Base-by-base conservation (phyloP, 2,113 vertebrate genomes). In the Carassius gibelio region DNA sequence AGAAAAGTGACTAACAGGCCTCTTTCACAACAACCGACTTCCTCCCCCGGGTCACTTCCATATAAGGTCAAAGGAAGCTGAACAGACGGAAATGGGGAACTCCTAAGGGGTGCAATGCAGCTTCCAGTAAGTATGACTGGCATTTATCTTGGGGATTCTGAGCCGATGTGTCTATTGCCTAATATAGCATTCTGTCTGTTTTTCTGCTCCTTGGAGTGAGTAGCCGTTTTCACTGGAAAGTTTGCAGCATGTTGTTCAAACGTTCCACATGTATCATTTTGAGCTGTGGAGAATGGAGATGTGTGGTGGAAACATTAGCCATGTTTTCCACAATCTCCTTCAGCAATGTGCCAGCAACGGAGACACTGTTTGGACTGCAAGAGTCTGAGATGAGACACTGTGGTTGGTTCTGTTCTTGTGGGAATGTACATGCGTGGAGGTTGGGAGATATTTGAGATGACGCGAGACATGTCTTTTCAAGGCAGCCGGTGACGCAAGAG, bases 381-480 rank as follows among this genome's bases (percentile, higher is more conserved):
- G n/a, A 8, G 26, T 50, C 61, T 66, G n/a, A 66, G 59, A 66
- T 45, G 61, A 8, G 61, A 45, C 26, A 26, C 30, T 2, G 15
- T 66, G 78, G 42, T 38, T 52, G 45, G 57, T 38, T 42, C 36
- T 81, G 84, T 85, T 52, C 84, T 81, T 85, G 76, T 55, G n/a
- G 77, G 48, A 66, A 71, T 14, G 50, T 45, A 72, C 77, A 81
- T 42, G n/a, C 17, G n/a, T 52, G 45, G 83, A 69, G 62, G 30
- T 30, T 69, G 52, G 77, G 66, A 77, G 84, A 85, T 76, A 85
- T 80, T 72, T 74, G n/a, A 71, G 50, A 85, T 85, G 84, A 85
- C 84, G 64, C 2, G 21, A 30, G 76, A 71, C 50, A 30, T 26
- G 23, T 8, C 55, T 34, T 17, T 23, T 71, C 84, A 85, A 85